Base-by-base conservation (phyloP, 2,113 vertebrate genomes). In the Acrocephalus arundinaceus region DNA sequence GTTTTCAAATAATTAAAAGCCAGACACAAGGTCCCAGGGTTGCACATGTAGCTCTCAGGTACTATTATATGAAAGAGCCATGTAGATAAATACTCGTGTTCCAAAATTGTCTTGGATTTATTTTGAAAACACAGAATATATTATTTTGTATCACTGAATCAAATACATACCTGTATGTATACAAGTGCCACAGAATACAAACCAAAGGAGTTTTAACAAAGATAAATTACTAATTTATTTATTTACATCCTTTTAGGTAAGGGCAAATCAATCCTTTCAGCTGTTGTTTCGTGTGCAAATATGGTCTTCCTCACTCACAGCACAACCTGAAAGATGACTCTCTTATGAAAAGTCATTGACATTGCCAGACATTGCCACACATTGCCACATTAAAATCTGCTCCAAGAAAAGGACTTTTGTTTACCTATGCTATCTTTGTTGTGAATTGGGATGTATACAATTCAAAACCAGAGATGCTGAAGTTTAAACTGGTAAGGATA, bases 81-180 rank as follows among this genome's bases (percentile, higher is more conserved):
- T 6, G 4, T 27, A 72, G 31, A 41, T 33, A 63, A 54, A 78
- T 43, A 31, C 1, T 2, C 0, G 1, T 55, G 20, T 46, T 55
- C 17, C 4, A 20, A 55, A 87, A 74, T 22, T 33, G 1, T 55
- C 22, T 15, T 46, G 4, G 7, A 46, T 65, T 88, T 77, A 37
- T 73, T 76, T 49, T 62, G 5, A 54, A 85, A 90, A n/a, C 7
- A 54, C 15, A 41, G 8, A 59, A 76, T 33, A 59, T 45, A n/a
- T 78, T 51, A 25, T 1, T 37, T 96, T 68, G 12, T 70, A n/a
- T 65, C 18, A 58, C 39, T 73, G 43, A 68, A 45, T 59, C 14
- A 73, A 80, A 85, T 27, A 27, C 13, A 41, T 25, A 21, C 3
- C 21, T 54, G 5, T 46, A 41, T 33, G 14, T 27, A 23, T 51